Evolutionary conservation across 2,797 vertebrate genomes (phyloP).

Genomic region (Taeniopygia guttata): DNA sequence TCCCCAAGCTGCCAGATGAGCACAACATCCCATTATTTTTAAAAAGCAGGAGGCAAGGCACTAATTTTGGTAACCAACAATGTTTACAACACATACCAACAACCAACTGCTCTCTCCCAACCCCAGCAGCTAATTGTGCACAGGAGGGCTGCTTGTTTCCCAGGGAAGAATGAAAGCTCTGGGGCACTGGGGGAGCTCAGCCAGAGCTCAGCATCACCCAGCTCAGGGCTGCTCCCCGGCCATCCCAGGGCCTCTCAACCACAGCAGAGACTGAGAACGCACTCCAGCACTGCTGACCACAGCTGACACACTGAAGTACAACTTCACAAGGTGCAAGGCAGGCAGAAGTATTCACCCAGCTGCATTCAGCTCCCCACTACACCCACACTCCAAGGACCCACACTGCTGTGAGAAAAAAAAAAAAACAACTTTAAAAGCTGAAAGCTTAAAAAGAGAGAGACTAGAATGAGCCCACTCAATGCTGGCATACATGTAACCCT

Average conservation of each 20-base stretch:
- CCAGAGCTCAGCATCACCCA: background rate
- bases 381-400: background rate
- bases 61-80: conserved; percentile 1
- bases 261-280: accelerated
- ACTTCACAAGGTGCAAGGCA: background rate
- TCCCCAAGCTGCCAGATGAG: background rate
- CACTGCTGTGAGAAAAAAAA: background rate
- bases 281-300: background rate
- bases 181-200: background rate
- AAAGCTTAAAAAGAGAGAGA: background rate
- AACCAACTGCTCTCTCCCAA: background rate
- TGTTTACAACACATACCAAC: background rate
- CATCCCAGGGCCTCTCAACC: accelerated
- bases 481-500: background rate
- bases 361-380: background rate
- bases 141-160: background rate
- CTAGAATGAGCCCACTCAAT: accelerated
- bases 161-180: background rate
- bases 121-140: background rate
- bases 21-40: background rate
- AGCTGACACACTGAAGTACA: background rate
- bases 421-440: background rate
- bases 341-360: background rate
- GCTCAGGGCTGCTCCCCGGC: background rate
- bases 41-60: conserved; percentile 8